Conservation (phyloP, 2,113 vertebrate species). For the Leucosticte australis region DNA sequence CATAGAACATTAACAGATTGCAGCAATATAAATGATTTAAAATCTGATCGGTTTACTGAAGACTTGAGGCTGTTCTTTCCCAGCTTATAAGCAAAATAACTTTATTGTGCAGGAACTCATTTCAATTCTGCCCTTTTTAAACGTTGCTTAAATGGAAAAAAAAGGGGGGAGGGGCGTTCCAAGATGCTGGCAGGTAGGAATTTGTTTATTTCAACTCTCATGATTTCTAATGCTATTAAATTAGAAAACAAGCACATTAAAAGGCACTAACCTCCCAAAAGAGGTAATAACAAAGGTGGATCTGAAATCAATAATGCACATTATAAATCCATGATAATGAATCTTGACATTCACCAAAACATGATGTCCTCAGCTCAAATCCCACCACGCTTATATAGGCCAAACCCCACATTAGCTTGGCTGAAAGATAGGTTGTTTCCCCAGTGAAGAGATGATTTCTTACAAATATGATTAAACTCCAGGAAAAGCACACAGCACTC, state of each 20-base stretch:
- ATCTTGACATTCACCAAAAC: not conserved
- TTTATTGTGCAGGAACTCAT: not conserved
- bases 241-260: not conserved
- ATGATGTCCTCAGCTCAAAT: not conserved
- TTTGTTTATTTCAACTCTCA: not conserved
- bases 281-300: not conserved
- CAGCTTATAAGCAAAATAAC: not conserved
- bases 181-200: not conserved
- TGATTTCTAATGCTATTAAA: not conserved
- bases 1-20: not conserved
- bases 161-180: fast-evolving
- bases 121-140: not conserved
- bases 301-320: not conserved
- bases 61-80: not conserved
- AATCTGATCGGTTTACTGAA: not conserved
- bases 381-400: not conserved
- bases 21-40: not conserved
- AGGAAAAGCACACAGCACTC: not conserved
- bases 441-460: not conserved
- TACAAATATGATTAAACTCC: not conserved
- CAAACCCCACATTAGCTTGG: not conserved
- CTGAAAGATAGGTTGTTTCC: not conserved
- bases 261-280: not conserved
- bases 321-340: not conserved
- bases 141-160: not conserved